These are phyloP conservation scores for Loriculus beryllinus DNA, from an alignment of 2,797 vertebrate species.

Conservation along the genomic window DNA sequence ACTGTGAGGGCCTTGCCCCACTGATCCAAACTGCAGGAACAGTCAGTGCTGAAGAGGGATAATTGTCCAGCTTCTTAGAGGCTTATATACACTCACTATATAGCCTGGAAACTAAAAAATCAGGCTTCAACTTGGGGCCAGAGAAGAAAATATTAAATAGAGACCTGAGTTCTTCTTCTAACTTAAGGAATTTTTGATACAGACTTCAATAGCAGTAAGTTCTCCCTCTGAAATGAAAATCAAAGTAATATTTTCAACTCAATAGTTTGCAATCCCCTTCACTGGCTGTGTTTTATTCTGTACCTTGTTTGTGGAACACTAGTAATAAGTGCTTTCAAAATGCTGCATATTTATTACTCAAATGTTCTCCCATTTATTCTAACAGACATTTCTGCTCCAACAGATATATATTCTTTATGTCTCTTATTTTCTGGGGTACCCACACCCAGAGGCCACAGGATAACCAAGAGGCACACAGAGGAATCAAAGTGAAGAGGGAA, in stretches of 20 bases:
- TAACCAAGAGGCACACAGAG: background rate
- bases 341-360: background rate
- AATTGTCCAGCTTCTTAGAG: background rate
- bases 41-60: background rate
- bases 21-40: background rate
- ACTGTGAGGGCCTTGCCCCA: background rate
- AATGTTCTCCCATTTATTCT: background rate
- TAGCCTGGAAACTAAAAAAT: background rate
- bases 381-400: background rate
- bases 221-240: background rate
- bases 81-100: background rate
- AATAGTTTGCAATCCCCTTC: background rate
- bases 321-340: background rate
- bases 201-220: background rate
- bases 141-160: background rate
- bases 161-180: background rate
- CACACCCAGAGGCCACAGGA: background rate
- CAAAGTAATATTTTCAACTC: background rate
- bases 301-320: background rate
- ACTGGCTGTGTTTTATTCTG: background rate
- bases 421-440: background rate
- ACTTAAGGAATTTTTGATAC: background rate
- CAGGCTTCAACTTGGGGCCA: background rate
- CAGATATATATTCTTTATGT: background rate
- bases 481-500: background rate